These are phyloP conservation scores for Apostichopus leukothele DNA, from an alignment of 53 echinoderm and acorn worm species.

Conservation along the genomic window DNA sequence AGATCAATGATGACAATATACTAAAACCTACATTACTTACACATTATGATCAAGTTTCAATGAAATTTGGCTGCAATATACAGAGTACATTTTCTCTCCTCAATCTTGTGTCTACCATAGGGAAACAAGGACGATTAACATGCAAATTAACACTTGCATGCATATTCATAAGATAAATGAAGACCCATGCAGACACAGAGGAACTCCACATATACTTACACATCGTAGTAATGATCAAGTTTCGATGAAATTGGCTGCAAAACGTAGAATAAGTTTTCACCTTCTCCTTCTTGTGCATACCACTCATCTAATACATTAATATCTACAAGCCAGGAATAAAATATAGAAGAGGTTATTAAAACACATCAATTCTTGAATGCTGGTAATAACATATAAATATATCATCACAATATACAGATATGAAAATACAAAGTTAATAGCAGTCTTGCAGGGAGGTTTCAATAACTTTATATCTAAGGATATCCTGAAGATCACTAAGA, in stretches of 20 bases:
- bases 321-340: slow-evolving; percentile 53
- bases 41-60: slow-evolving; percentile 58
- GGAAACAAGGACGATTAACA: slow-evolving; percentile 20
- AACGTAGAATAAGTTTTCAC: slow-evolving; percentile 75
- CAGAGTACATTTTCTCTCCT: slow-evolving; percentile 15
- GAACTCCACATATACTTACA: slow-evolving; percentile 61
- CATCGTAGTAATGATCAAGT: slow-evolving; percentile 84
- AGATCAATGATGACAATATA: too few species aligned
- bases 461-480: too few species aligned
- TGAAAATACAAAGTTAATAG: too few species aligned
- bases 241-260: slow-evolving; percentile 92
- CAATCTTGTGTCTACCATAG: too few species aligned
- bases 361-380: background rate
- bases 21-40: slow-evolving; percentile 59
- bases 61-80: too few species aligned
- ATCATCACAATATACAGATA: background rate
- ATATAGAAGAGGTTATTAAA: background rate
- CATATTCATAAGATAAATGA: too few species aligned
- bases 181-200: too few species aligned
- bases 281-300: slow-evolving; percentile 82
- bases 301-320: slow-evolving; percentile 98
- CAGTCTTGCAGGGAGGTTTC: too few species aligned
- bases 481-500: too few species aligned
- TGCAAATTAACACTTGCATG: slow-evolving; percentile 80
- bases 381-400: background rate